Percentiles rank a stretch among this genome's conserved stretches.
Conservation (phyloP, 2,797 vertebrate genomes). For the Pseudocheirus occidentalis region DNA sequence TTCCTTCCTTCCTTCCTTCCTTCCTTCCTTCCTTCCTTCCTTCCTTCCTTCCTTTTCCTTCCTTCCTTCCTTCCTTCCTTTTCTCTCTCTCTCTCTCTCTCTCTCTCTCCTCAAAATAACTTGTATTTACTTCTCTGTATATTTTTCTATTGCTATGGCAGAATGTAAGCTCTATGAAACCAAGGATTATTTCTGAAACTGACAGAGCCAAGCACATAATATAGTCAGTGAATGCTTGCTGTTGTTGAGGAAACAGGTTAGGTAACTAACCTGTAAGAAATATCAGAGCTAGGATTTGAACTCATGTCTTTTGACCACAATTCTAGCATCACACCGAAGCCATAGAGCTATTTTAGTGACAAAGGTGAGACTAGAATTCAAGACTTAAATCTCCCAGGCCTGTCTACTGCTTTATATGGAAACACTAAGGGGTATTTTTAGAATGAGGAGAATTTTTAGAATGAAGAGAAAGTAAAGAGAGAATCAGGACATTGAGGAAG, state of each 20-base stretch:
- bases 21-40: too few relatives aligned
- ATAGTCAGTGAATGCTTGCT: not conserved
- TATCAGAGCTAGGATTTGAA: not conserved
- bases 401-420: not conserved
- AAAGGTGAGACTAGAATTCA: not conserved
- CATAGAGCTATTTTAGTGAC: not conserved
- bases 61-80: too few relatives aligned
- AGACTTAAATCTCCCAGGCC: not conserved
- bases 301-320: not conserved
- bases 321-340: not conserved
- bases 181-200: not conserved
- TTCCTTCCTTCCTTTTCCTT: fast-evolving
- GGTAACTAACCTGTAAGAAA: not conserved
- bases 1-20: too few relatives aligned
- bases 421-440: not conserved
- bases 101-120: not conserved
- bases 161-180: not conserved
- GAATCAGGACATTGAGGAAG: not conserved
- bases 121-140: not conserved
- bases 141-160: not conserved
- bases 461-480: not conserved
- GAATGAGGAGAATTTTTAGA: not conserved
- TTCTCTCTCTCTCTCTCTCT: too few relatives aligned
- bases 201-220: not conserved
- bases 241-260: not conserved